Base-by-base conservation (phyloP, 2,888 invertebrate genomes). In the Drosophila flavopinicola region DNA sequence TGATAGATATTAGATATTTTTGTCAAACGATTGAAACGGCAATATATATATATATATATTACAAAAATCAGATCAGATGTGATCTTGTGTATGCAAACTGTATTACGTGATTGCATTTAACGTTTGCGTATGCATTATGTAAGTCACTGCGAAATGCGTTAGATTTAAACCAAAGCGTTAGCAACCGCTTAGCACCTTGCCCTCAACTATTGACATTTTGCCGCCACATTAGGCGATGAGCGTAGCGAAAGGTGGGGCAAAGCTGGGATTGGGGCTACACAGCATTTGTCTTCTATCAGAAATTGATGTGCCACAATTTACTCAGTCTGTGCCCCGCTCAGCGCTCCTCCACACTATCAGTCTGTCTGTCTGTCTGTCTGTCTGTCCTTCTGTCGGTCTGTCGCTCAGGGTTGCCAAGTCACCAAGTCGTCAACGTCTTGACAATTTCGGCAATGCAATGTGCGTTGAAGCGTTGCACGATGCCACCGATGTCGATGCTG, bases 391-490 rank as follows among this genome's bases (percentile, higher is more conserved):
- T 44, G n/a, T n/a, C n/a, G n/a, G n/a, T 6, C 29, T 33, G 10
- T 39, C 30, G 32, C 13, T 32, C 23, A 10, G 35, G 37, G 42
- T 38, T 42, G 65, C 38, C 54, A 60, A 64, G 51, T 51, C 44
- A 30, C 37, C 53, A n/a, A n/a, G 27, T 65, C 70, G 51, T 61
- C 58, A 48, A 44, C 51, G 64, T 72, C 84, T 83, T 79, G 80
- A 61, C 80, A 84, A 79, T 83, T 80, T 79, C 65, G 74, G 77
- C 86, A 86, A 73, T 80, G 77, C 86, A 86, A 73, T 80, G 79
- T 86, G 84, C 72, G 76, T 78, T 78, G 65, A 85, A 78, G 59
- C 79, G 60, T 59, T 57, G 44, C 70, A 57, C 57, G 56, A 32
- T 58, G 45, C 37, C 51, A 45, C 29, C 42, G 51, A 32, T 41